Evolutionary conservation across 2,797 vertebrate species (phyloP), one percentile per base, ranked within the genome.

Genomic region (Scyliorhinus canicula): DNA sequence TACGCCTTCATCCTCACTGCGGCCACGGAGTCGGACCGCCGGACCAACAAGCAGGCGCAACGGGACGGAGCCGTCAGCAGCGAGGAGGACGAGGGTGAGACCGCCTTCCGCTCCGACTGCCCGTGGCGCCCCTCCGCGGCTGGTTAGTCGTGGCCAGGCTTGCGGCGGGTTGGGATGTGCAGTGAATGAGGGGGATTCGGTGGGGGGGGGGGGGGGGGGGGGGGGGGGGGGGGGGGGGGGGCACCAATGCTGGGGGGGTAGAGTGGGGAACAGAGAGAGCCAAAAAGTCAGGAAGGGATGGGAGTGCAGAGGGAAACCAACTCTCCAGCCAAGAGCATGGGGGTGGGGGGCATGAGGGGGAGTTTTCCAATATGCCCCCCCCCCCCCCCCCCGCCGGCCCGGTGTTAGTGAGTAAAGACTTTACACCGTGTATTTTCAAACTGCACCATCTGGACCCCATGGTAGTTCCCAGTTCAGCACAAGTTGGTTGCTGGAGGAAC

Each of bases 1-100:
- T 99, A 99, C 47, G 99, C 98, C 77, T 99, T 99, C 97, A 98
- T 99, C 96, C 97, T 99, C 95, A 99, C 99, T 0, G 97, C 98
- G 44, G 98, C 99, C 35, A 99, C 98, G 0, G 98, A 98, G 93
- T 96, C 69, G 57, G 99, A 99, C 96, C 97, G 98, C 82, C 95
- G 97, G 95, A 96, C 96, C 95, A 98, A 98, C 96, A 97, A 96
- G 95, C 96, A 96, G 84, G 97, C 97, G 95, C 26, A 95, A 44
- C 96, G 96, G 60, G 97, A 97, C n/a, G 97, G 96, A 74, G 96
- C 96, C 21, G 7, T 96, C 47, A 96, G 96, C 52, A 97, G 97
- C 0, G 98, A 98, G 0, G 98, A 98, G 0, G 98, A 98, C 65
- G 98, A 98, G 95, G 98, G 98, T 98, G 96, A 97, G 98, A 14